Conservation (phyloP, 2,797 vertebrate species). For the Ctenochaetus hawaiiensis region DNA sequence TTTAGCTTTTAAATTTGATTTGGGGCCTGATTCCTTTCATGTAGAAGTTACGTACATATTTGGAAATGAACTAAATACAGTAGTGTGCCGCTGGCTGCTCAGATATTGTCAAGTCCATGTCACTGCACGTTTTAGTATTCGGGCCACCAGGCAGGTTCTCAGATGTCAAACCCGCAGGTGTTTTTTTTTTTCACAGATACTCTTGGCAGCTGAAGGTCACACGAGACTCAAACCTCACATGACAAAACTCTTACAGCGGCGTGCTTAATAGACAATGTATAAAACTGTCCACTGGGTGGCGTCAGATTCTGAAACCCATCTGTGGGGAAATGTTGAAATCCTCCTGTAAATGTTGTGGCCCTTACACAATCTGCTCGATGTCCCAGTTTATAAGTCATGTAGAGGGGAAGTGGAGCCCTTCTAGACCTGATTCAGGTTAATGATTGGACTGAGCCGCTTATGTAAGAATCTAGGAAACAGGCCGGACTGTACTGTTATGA, state of each 20-base stretch:
- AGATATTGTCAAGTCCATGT: conserved; percentile 46
- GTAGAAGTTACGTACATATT: background rate
- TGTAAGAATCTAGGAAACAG: conserved; percentile 79
- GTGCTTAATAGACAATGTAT: background rate
- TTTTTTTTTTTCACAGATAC: conserved; percentile 49
- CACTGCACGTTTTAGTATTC: conserved; percentile 41
- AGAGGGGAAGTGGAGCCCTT: conserved; percentile 28
- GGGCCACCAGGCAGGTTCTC: conserved; percentile 62
- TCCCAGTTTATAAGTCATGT: conserved; percentile 48
- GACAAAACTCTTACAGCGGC: conserved; percentile 13
- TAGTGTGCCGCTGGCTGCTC: conserved; percentile 11
- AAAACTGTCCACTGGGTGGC: conserved; percentile 75
- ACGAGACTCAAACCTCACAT: conserved; percentile 61
- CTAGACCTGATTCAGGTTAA: conserved; percentile 64
- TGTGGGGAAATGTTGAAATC: background rate
- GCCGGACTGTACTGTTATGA: conserved; percentile 65
- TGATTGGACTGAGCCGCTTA: conserved; percentile 72
- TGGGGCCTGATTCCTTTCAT: background rate
- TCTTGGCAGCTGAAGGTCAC: conserved; percentile 65
- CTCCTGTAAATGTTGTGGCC: conserved; percentile 10
- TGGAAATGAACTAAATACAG: conserved; percentile 4
- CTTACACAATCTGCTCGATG: conserved; percentile 59
- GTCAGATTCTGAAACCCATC: conserved; percentile 27
- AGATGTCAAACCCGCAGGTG: conserved; percentile 67
- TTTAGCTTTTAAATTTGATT: background rate